phyloP scores from a whole-genome alignment of 2,113 vertebrate genomes.

The Hucho hucho region DNA sequence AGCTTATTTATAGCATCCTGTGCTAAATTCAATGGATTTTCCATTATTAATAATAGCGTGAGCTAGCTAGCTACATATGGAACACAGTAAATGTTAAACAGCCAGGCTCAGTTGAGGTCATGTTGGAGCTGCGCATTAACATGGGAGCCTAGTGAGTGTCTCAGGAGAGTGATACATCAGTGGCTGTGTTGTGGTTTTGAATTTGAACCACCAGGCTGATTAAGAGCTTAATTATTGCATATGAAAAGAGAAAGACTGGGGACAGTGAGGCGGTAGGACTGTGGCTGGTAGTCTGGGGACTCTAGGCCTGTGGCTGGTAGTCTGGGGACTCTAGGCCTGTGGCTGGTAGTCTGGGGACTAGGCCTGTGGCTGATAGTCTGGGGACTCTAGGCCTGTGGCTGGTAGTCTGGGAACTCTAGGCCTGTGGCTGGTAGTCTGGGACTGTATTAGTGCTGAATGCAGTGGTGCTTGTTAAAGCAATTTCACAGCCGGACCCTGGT shows the following conservation, averaged over 20 bases:
- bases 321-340: too few relatives aligned
- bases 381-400: background rate
- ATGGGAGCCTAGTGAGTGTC: slow-evolving; percentile 17
- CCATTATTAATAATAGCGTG: slow-evolving; percentile 64
- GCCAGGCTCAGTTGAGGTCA: slow-evolving; percentile 37
- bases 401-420: too few relatives aligned
- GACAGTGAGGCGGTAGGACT: too few relatives aligned
- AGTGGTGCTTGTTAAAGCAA: slow-evolving; percentile 19
- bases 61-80: slow-evolving; percentile 48
- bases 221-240: background rate
- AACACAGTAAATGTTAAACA: slow-evolving; percentile 35
- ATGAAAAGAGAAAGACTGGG: too few relatives aligned
- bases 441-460: background rate
- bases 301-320: too few relatives aligned
- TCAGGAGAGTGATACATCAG: background rate
- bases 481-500: slow-evolving; percentile 18
- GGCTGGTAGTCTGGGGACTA: too few relatives aligned
- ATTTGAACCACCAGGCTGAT: background rate
- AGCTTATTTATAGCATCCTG: slow-evolving; percentile 54
- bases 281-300: too few relatives aligned
- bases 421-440: background rate
- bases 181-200: slow-evolving; percentile 22
- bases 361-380: background rate
- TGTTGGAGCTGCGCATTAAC: background rate
- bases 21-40: slow-evolving; percentile 59